These are phyloP conservation scores for Tragelaphus strepsiceros DNA, from an alignment of 2,113 vertebrate species.

Conservation along the genomic window DNA sequence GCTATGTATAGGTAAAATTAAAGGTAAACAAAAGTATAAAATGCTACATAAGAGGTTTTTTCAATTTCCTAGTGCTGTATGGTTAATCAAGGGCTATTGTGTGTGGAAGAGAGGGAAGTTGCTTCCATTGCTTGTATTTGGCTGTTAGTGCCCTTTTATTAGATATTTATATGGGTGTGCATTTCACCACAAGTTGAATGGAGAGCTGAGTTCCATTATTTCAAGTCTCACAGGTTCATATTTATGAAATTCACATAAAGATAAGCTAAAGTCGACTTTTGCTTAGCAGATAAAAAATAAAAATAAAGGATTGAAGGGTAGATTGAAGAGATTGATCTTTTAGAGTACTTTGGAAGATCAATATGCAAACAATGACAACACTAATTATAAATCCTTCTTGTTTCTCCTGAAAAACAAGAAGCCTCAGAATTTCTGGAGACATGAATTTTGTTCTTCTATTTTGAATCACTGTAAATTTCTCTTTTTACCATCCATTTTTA, in stretches of 20 bases:
- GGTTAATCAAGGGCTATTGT: not conserved
- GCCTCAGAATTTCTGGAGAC: not conserved
- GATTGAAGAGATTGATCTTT: not conserved
- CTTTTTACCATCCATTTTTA: not conserved
- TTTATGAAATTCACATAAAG: not conserved
- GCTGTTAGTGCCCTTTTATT: not conserved
- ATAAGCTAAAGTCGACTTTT: not conserved
- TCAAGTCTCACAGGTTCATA: not conserved
- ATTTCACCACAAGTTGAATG: not conserved
- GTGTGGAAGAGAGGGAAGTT: not conserved
- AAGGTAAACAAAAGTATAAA: not conserved
- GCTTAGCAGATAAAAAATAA: not conserved
- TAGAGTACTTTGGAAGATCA: not conserved
- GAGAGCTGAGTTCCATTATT: not conserved
- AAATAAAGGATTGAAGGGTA: not conserved
- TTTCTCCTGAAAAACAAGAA: not conserved
- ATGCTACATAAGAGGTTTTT: not conserved
- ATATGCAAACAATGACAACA: not conserved
- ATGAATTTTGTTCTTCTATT: not conserved
- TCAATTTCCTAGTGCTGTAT: not conserved
- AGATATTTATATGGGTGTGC: not conserved
- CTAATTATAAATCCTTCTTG: not conserved
- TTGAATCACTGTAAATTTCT: not conserved
- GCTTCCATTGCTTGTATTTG: not conserved
- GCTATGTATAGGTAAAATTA: not conserved